phyloP scores from a whole-genome alignment of 2,888 invertebrate species.

The Drosophila buzzatii region DNA sequence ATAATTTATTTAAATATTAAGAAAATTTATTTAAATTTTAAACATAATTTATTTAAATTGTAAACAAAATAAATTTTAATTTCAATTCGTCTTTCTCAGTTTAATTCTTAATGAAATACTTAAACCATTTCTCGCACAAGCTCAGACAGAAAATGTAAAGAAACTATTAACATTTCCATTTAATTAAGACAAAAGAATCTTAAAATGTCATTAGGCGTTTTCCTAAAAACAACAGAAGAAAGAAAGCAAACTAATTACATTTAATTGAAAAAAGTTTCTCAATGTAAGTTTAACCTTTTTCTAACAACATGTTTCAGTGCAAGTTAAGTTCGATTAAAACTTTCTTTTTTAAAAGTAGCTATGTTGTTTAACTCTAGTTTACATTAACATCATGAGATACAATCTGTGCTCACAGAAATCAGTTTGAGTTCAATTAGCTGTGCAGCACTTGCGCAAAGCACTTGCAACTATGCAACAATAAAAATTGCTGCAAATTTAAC shows the following conservation, averaged over 20 bases:
- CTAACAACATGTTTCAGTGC: not conserved
- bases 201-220: not conserved
- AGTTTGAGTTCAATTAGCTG: not conserved
- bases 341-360: not conserved
- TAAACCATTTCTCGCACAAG: not conserved
- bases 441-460: not conserved
- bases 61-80: not conserved
- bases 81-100: not conserved
- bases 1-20: too few relatives aligned
- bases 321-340: not conserved
- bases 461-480: not conserved
- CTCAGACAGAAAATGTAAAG: not conserved
- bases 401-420: not conserved
- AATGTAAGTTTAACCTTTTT: not conserved
- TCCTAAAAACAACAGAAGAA: not conserved
- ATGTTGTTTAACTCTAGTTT: not conserved
- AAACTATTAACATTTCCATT: not conserved
- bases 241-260: not conserved
- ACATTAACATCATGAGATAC: too few relatives aligned
- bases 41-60: not conserved
- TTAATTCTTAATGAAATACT: not conserved
- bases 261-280: conserved; percentile 10
- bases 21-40: too few relatives aligned
- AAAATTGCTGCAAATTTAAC: not conserved
- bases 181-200: not conserved